These are phyloP conservation scores for Gnathonemus echidnorhynchus DNA, from an alignment of 2,113 vertebrate genomes.

Conservation along the genomic window DNA sequence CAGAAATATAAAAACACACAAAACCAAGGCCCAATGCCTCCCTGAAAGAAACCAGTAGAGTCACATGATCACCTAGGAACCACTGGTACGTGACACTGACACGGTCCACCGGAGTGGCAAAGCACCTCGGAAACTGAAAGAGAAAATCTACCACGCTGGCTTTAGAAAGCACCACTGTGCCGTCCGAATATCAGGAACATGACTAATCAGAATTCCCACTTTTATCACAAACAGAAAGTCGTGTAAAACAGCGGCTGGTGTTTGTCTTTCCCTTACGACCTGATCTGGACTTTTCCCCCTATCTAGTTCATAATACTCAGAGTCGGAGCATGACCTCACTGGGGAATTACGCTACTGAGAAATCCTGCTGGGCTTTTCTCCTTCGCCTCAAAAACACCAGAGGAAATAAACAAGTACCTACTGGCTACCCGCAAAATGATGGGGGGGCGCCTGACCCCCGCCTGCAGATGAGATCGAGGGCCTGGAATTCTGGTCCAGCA, in stretches of 20 bases:
- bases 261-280: background rate
- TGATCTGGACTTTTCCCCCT: slow-evolving; percentile 20
- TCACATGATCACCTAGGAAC: background rate
- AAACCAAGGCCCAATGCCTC: slow-evolving; percentile 40
- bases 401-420: background rate
- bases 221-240: too few relatives aligned
- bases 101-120: background rate
- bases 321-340: slow-evolving; percentile 24
- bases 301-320: background rate
- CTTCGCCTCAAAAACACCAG: background rate
- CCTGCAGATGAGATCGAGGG: background rate
- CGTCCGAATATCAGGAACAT: background rate
- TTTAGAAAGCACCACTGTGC: background rate
- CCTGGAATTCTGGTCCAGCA: background rate
- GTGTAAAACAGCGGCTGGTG: background rate
- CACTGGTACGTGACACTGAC: background rate
- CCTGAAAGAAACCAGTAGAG: background rate
- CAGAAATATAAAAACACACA: slow-evolving; percentile 46
- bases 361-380: slow-evolving; percentile 25
- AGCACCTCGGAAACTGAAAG: background rate
- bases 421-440: background rate
- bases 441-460: background rate
- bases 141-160: background rate
- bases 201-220: background rate
- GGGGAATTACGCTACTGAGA: slow-evolving; percentile 22